Conservation (phyloP, 2,888 invertebrate species). For the Thereva nobilitata region DNA sequence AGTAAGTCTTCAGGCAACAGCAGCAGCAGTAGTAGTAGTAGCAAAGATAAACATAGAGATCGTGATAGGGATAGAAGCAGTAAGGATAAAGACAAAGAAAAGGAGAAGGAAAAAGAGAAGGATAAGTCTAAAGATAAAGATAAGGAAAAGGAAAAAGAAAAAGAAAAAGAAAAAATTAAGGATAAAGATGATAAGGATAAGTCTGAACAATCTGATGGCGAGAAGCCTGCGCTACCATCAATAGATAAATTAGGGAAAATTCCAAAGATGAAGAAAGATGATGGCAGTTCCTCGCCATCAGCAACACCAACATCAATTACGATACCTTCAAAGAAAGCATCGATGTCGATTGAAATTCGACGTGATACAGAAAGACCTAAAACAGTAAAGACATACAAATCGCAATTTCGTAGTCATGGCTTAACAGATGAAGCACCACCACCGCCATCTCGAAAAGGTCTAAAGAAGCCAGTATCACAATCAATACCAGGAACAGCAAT, state of each 20-base stretch:
- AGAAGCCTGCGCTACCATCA: constrained; percentile 69
- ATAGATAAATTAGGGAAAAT: constrained; percentile 78
- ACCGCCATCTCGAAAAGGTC: constrained; percentile 74
- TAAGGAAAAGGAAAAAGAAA: constrained; percentile 51
- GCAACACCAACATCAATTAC: constrained; percentile 51
- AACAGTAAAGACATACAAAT: constrained; percentile 89
- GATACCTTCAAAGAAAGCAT: constrained; percentile 64
- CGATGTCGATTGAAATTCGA: constrained; percentile 80
- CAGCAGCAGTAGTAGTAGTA: constrained; percentile 52
- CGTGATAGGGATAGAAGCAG: constrained; percentile 41
- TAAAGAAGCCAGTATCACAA: constrained; percentile 64
- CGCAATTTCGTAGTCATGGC: constrained; percentile 90
- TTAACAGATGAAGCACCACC: constrained; percentile 85
- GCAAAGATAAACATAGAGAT: constrained; percentile 48
- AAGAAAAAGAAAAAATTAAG: constrained; percentile 46
- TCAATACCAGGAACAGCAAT: constrained; percentile 50
- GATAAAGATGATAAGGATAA: constrained; percentile 44
- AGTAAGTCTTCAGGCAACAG: constrained; percentile 26
- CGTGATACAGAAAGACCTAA: constrained; percentile 77
- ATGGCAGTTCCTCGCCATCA: constrained; percentile 51
- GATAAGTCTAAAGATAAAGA: constrained; percentile 45
- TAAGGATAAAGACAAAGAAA: constrained; percentile 43
- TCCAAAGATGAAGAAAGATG: constrained; percentile 68
- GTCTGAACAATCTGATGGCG: constrained; percentile 65
- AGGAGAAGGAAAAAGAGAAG: constrained; percentile 42